Evolutionary conservation across 1,140 invertebrate species (phyloP), one percentile per base, ranked within the genome.

Genomic region (Periplaneta americana): DNA sequence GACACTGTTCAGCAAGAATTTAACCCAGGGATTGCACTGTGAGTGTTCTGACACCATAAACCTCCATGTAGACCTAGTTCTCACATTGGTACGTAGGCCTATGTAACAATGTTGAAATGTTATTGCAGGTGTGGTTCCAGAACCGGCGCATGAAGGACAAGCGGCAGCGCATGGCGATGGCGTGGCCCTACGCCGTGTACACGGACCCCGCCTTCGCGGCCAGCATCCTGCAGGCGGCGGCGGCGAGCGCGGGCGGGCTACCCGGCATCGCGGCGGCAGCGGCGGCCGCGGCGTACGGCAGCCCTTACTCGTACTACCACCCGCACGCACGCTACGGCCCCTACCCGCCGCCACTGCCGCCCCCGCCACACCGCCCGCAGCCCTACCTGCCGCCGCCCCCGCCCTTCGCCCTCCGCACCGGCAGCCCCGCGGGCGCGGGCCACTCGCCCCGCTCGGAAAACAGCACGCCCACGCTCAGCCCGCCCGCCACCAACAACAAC

Each of bases 91-190:
- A 11, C 18, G 18, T 39, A 10, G 13, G n/a, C n/a, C 74, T n/a
- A 33, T 2, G n/a, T 31, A 74, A 31, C 74, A 31, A 6, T 17
- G n/a, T 10, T 75, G 39, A 57, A 57, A 13, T n/a, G 5, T 13
- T 34, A 66, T 34, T 87, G 1, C 90, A 98, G 96, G 97, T 99
- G 5, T 99, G 98, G 98, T 99, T 99, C 87, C 98, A 99, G 92
- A 99, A 99, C 86, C 92, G 98, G 18, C 91, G 98, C n/a, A 99
- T 99, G 98, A 99, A 99, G 87, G 97, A 99, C 89, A 99, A 99
- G 85, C 91, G 98, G 0, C 98, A 99, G 87, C 88, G 97, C 13
- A 94, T 98, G 88, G 96, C 97, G 0, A 92, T 99, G 78, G 93
- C 96, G 0, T 99, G 98, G 98, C 97, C 98, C 0, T 98, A 98